Percentiles rank a stretch among this genome's conserved stretches.
Conservation (phyloP, 2,797 vertebrate species). For the Poecilia velifera region DNA sequence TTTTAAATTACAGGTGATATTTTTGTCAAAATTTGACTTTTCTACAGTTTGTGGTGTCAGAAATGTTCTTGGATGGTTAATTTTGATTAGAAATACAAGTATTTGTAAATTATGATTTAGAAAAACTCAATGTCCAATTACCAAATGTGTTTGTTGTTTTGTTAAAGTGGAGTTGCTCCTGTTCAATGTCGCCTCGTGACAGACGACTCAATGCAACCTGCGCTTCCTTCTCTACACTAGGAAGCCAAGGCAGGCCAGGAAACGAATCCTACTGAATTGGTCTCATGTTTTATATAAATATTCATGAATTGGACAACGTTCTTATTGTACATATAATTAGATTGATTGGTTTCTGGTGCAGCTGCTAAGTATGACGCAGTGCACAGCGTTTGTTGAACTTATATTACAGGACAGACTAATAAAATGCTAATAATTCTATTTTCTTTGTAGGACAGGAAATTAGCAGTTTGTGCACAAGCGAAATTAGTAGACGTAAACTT, state of each 20-base stretch:
- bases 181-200: neutral
- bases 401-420: neutral
- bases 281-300: neutral
- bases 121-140: neutral
- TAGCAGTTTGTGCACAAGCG: constrained; percentile 17
- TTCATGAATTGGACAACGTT: neutral
- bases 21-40: neutral
- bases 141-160: neutral
- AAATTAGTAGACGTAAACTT: constrained; percentile 30
- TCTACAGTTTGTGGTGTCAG: neutral
- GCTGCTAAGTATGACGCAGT: neutral
- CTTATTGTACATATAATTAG: neutral
- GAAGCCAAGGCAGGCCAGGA: no score
- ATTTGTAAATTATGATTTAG: neutral
- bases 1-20: neutral
- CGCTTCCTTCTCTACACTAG: neutral
- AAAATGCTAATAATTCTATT: constrained; percentile 2
- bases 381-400: neutral
- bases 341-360: neutral
- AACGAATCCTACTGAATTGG: neutral
- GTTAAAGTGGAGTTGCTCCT: neutral
- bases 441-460: constrained; percentile 22
- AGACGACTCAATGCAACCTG: neutral
- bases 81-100: neutral
- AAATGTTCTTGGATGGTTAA: neutral